Conservation (phyloP, 2,888 invertebrate genomes). For the Agriopis aurantiaria region DNA sequence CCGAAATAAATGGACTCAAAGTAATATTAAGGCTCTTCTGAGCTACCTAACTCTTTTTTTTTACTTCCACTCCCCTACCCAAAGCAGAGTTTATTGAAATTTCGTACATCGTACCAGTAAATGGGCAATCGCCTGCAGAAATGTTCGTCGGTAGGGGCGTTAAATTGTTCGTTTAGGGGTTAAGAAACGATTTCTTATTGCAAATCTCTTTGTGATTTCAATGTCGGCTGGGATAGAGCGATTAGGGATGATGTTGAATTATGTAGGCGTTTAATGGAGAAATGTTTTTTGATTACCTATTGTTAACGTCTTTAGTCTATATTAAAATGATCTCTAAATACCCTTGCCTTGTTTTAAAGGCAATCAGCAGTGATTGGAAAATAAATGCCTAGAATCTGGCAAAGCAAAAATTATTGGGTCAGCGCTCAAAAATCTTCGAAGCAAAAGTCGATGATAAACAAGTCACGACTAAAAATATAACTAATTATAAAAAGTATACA, state of each 20-base stretch:
- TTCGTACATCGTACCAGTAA: constrained; percentile 75
- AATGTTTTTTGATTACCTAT: constrained; percentile 18
- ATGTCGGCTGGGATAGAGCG: constrained; percentile 47
- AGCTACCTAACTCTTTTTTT: constrained; percentile 22
- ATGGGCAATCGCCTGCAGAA: constrained; percentile 76
- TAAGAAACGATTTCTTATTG: constrained; percentile 62
- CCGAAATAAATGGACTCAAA: background rate
- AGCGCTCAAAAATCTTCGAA: too few relatives aligned
- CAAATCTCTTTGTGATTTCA: constrained; percentile 62
- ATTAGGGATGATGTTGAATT: constrained; percentile 28
- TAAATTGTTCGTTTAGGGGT: constrained; percentile 71
- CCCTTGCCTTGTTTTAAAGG: too few relatives aligned
- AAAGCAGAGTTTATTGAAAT: constrained; percentile 74
- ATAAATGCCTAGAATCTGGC: too few relatives aligned
- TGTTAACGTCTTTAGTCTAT: background rate
- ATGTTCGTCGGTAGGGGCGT: constrained; percentile 64
- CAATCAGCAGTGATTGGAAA: too few relatives aligned
- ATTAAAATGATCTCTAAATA: background rate
- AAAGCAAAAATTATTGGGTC: too few relatives aligned
- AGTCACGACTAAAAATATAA: too few relatives aligned
- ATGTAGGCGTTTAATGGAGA: constrained; percentile 1
- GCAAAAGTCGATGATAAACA: too few relatives aligned
- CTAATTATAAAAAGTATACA: too few relatives aligned
- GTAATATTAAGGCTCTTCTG: constrained; percentile 9
- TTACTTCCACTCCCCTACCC: constrained; percentile 53